A percentile compares a stretch with the other conserved stretches of the same genome.
Evolutionary conservation across 2,888 invertebrate genomes (phyloP).

Genomic region (Rhagonycha lutea): DNA sequence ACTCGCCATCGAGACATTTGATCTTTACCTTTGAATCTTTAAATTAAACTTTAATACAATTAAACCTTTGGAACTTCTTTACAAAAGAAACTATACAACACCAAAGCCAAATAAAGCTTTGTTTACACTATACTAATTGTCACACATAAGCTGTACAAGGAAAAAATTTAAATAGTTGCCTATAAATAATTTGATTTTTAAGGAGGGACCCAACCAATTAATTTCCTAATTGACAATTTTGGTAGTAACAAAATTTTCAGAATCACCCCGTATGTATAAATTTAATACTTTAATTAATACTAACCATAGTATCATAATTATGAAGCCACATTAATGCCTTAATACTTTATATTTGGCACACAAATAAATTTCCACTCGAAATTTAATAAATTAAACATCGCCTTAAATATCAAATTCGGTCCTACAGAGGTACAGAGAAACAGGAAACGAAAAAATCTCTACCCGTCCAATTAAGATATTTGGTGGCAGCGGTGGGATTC

Average conservation of each 20-base stretch:
- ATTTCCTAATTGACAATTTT: not conserved
- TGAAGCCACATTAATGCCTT: slow-evolving; percentile 4
- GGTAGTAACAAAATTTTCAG: not conserved
- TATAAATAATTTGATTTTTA: not conserved
- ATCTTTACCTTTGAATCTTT: slow-evolving; percentile 16
- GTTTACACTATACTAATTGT: slow-evolving; percentile 14
- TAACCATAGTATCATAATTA: not conserved
- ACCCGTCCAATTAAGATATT: not conserved
- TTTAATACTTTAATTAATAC: slow-evolving; percentile 12
- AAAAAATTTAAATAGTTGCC: not conserved
- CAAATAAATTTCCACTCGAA: not conserved
- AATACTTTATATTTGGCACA: slow-evolving; percentile 11
- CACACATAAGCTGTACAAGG: slow-evolving; percentile 23
- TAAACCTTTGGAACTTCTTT: slow-evolving; percentile 24
- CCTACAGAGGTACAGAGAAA: not conserved
- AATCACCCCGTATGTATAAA: slow-evolving; percentile 6
- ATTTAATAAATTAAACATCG: not conserved
- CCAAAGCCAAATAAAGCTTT: slow-evolving; percentile 23
- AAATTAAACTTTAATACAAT: slow-evolving; percentile 8
- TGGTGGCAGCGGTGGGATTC: no score
- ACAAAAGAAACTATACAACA: slow-evolving; percentile 29
- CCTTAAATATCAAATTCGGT: not conserved
- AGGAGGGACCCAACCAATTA: not conserved
- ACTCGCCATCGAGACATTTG: not conserved
- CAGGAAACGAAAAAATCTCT: no score